A percentile compares a stretch with the other conserved stretches of the same genome.
Evolutionary conservation across 2,113 vertebrate genomes (phyloP).

Genomic region (Mormyrus lacerda): DNA sequence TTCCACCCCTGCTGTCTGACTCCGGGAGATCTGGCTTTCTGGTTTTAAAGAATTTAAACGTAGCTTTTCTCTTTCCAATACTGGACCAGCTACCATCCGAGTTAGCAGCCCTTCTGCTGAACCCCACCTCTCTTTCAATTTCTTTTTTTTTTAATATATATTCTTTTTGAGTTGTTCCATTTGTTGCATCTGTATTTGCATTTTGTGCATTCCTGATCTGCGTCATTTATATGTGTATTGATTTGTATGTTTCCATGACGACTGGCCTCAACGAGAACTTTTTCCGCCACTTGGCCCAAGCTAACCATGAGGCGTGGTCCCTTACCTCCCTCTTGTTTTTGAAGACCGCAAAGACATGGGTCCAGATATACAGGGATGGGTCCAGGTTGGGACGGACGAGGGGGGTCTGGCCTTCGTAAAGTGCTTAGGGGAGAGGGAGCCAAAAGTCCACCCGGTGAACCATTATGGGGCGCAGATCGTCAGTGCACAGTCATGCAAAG

Average conservation of each 20-base stretch:
- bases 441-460: neutral
- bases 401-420: neutral
- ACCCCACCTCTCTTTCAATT: slow-evolving; percentile 24
- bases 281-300: neutral
- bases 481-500: slow-evolving; percentile 60
- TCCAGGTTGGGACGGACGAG: neutral
- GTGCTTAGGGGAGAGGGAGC: neutral
- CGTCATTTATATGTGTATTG: slow-evolving; percentile 33
- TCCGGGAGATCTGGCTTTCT: slow-evolving; percentile 88
- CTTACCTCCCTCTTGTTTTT: neutral
- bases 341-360: neutral
- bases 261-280: neutral
- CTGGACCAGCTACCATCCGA: slow-evolving; percentile 65
- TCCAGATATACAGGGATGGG: neutral
- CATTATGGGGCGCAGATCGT: slow-evolving; percentile 42
- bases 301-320: neutral
- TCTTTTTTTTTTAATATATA: slow-evolving; percentile 41
- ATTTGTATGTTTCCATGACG: neutral
- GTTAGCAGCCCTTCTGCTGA: slow-evolving; percentile 47
- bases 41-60: slow-evolving; percentile 57
- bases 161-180: slow-evolving; percentile 43
- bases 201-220: slow-evolving; percentile 83
- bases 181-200: slow-evolving; percentile 54
- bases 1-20: slow-evolving; percentile 80
- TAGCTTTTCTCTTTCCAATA: slow-evolving; percentile 53